Evolutionary conservation across 2,888 invertebrate species (phyloP).

Genomic region (Leptura quadrifasciata): DNA sequence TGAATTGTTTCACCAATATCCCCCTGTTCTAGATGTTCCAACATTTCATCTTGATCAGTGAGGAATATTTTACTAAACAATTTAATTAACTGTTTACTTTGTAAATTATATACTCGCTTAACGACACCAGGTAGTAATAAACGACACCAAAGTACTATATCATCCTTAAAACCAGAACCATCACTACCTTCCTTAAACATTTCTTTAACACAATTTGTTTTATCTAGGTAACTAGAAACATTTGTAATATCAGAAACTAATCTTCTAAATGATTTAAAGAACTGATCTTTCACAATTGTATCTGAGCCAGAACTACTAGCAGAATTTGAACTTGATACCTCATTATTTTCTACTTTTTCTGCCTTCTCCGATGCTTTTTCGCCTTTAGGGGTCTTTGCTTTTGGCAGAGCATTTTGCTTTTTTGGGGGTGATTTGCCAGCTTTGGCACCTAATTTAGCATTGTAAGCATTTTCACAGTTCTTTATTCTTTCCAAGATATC

Average conservation of each 20-base stretch:
- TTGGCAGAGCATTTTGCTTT: slow-evolving; percentile 57
- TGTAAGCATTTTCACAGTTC: slow-evolving; percentile 77
- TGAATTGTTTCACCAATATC: slow-evolving; percentile 93
- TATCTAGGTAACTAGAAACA: slow-evolving; percentile 87
- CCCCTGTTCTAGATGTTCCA: slow-evolving; percentile 88
- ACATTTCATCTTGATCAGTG: slow-evolving; percentile 86
- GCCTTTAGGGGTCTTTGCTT: slow-evolving; percentile 37
- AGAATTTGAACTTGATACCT: slow-evolving; percentile 18
- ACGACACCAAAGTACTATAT: slow-evolving; percentile 87
- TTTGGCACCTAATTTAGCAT: slow-evolving; percentile 44
- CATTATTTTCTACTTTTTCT: slow-evolving; percentile 39
- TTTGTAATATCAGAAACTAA: slow-evolving; percentile 87
- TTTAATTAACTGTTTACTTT: slow-evolving; percentile 93
- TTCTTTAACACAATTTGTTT: slow-evolving; percentile 83
- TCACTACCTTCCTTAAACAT: slow-evolving; percentile 80
- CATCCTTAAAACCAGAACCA: slow-evolving; percentile 83
- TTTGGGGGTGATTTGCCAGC: slow-evolving; percentile 60
- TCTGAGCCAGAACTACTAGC: slow-evolving; percentile 16
- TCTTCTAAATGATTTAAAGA: slow-evolving; percentile 85
- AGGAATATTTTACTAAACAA: slow-evolving; percentile 88
- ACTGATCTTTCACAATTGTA: slow-evolving; percentile 78
- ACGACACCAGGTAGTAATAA: slow-evolving; percentile 88
- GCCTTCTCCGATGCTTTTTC: slow-evolving; percentile 17
- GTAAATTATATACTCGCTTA: slow-evolving; percentile 92
- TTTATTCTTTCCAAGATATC: slow-evolving; percentile 79